These are phyloP conservation scores for Hypocryptadius cinnamomeus DNA, from an alignment of 2,113 vertebrate genomes.

Conservation along the genomic window DNA sequence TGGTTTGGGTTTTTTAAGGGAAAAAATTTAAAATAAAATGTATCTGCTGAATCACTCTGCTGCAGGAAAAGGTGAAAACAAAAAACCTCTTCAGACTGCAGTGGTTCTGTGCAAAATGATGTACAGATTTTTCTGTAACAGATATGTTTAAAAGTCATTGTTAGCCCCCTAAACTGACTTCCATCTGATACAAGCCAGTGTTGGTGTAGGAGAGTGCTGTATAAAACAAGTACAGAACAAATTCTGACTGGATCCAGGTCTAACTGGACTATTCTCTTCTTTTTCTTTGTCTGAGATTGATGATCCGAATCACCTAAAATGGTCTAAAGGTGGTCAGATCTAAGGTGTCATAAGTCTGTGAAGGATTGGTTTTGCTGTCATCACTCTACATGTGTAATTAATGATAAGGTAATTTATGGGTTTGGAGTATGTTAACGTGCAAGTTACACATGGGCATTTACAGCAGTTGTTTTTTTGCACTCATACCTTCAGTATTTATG, in stretches of 20 bases:
- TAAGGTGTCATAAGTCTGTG: rapidly evolving
- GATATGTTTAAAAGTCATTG: not conserved
- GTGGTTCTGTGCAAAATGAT: not conserved
- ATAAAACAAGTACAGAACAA: not conserved
- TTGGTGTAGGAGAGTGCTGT: not conserved
- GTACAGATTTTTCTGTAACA: not conserved
- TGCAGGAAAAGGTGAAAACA: not conserved
- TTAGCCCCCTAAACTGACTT: not conserved
- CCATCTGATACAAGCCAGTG: not conserved
- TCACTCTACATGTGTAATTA: not conserved
- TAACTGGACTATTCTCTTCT: not conserved
- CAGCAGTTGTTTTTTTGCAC: not conserved
- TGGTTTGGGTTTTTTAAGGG: not conserved
- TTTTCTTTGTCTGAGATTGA: not conserved
- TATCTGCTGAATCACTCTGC: not conserved
- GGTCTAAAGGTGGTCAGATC: not conserved
- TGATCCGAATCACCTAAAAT: not conserved
- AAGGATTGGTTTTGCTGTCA: not conserved
- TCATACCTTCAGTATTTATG: not conserved
- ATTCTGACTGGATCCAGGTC: not conserved
- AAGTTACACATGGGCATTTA: not conserved
- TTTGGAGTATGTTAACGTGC: not conserved
- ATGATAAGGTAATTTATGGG: not conserved
- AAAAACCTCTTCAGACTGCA: not conserved
- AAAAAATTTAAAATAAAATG: not conserved